A percentile compares a stretch with the other conserved stretches of the same genome.
Conservation (phyloP, 2,888 invertebrate species). For the Drosophila barbarae region DNA sequence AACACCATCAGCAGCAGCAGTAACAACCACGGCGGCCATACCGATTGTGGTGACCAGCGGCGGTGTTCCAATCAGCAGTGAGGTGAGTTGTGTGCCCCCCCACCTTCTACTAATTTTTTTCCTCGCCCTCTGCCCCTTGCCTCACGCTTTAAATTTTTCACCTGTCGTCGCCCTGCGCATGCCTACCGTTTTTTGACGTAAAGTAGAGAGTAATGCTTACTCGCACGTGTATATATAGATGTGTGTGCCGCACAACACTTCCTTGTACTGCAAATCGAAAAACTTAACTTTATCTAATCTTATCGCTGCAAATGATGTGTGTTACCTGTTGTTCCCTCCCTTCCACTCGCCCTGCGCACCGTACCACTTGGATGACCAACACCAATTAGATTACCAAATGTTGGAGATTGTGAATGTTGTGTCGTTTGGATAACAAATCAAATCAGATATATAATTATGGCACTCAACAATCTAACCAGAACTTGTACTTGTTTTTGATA, state of each 20-base stretch:
- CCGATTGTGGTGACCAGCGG: conserved; percentile 73
- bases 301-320: conserved; percentile 54
- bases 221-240: conserved; percentile 5
- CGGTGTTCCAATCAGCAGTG: conserved; percentile 59
- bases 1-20: conserved; percentile 48
- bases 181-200: conserved; percentile 25
- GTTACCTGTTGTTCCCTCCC: conserved; percentile 6
- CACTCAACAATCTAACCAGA: conserved; percentile 10
- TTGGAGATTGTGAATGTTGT: conserved; percentile 21
- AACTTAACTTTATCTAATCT: conserved; percentile 58
- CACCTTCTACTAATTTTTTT: conserved; percentile 2
- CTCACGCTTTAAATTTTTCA: background rate
- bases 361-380: conserved; percentile 47
- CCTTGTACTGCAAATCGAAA: conserved; percentile 24
- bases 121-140: conserved; percentile 1
- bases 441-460: conserved; percentile 12
- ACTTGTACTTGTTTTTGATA: background rate
- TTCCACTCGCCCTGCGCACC: background rate
- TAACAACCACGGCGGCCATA: conserved; percentile 61
- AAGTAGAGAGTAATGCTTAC: conserved; percentile 27
- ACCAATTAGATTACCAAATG: conserved; percentile 58
- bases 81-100: conserved; percentile 58
- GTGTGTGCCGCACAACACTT: conserved; percentile 15
- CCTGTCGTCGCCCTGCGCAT: conserved; percentile 26
- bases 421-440: conserved; percentile 32